These are phyloP conservation scores for Diarsia rubi DNA, from an alignment of 2,888 invertebrate genomes.

Conservation along the genomic window DNA sequence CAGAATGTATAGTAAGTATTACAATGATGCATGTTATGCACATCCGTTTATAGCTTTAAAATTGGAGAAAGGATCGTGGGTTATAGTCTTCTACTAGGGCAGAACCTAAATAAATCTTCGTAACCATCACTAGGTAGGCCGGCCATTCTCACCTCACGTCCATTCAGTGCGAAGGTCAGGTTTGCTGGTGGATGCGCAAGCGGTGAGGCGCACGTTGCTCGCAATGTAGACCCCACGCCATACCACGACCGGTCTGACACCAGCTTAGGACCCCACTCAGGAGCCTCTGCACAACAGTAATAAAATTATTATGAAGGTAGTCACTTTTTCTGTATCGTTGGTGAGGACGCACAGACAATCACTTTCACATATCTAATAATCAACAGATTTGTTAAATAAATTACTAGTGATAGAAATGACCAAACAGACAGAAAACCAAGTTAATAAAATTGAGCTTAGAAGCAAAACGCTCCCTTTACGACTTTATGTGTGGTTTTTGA, in stretches of 20 bases:
- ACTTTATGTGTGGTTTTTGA: not conserved
- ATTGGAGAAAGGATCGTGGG: not conserved
- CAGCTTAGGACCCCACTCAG: slow-evolving; percentile 92
- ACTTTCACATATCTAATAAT: not conserved
- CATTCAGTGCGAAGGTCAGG: slow-evolving; percentile 93
- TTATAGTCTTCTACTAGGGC: not conserved
- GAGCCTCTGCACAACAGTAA: slow-evolving; percentile 89
- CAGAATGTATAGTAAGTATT: not conserved
- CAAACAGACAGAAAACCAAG: not conserved
- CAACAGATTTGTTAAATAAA: too few relatives aligned
- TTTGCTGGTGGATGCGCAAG: slow-evolving; percentile 93
- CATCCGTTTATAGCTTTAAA: not conserved
- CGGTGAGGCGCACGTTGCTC: slow-evolving; percentile 93
- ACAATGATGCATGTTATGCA: not conserved
- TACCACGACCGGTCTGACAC: slow-evolving; percentile 93
- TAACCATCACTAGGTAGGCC: not conserved
- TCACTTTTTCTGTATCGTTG: not conserved
- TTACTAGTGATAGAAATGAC: not conserved
- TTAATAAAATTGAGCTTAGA: not conserved
- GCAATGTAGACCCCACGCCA: slow-evolving; percentile 93
- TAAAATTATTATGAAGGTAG: not conserved
- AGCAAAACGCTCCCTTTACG: not conserved
- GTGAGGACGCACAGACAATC: not conserved
- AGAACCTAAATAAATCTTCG: not conserved
- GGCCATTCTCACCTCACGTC: slow-evolving; percentile 85